Conservation (phyloP, 2,888 invertebrate genomes). For the Homarus gammarus region DNA sequence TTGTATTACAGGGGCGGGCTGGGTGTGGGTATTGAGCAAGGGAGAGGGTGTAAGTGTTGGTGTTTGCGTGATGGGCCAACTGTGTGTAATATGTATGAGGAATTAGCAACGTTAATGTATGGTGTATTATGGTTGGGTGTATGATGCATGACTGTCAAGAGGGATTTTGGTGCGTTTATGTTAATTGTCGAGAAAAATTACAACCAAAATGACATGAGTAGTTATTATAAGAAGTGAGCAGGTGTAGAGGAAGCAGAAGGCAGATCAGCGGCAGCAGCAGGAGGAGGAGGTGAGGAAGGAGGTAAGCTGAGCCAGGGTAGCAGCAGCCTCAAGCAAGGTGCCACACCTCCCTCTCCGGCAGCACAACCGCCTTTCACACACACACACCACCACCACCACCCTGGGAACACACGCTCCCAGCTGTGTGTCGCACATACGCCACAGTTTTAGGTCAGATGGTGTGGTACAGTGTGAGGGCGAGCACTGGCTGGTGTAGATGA, state of each 20-base stretch:
- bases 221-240: neutral
- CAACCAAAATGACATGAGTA: too few species aligned
- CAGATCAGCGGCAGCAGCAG: too few species aligned
- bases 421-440: neutral
- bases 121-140: neutral
- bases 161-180: neutral
- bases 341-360: conserved; percentile 19
- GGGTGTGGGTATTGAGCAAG: too few species aligned
- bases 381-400: neutral
- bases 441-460: too few species aligned
- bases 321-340: conserved; percentile 36
- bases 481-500: too few species aligned
- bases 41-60: neutral
- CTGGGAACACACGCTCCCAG: conserved; percentile 32
- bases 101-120: neutral
- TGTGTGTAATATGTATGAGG: neutral
- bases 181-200: neutral
- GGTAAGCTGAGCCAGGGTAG: neutral
- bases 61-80: neutral
- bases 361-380: conserved; percentile 18
- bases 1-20: neutral
- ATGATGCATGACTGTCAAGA: neutral
- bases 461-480: neutral
- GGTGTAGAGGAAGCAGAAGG: neutral
- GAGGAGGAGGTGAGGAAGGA: conserved; percentile 19